Conservation (phyloP, 1,140 invertebrate species). For the Spodoptera frugiperda region DNA sequence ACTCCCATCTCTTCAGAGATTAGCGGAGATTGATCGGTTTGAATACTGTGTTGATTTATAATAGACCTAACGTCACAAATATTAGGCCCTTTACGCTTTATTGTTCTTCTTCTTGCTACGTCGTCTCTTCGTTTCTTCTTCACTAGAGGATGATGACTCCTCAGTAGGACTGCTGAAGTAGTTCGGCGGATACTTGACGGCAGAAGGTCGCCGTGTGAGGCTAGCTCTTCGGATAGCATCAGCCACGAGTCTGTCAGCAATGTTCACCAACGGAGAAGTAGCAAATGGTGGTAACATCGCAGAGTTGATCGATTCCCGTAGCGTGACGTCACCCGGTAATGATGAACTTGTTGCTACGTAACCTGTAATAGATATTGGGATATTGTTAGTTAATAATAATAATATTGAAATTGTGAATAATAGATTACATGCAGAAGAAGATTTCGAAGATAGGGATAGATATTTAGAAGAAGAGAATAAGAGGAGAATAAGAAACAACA, state of each 20-base stretch:
- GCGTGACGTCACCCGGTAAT: conserved; percentile 56
- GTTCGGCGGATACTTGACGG: conserved; percentile 74
- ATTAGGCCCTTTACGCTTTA: conserved; percentile 33
- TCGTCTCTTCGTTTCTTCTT: conserved; percentile 66
- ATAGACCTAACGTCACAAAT: not conserved
- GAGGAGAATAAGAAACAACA: not conserved
- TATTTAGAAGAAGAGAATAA: not conserved
- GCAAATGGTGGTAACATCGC: conserved; percentile 21
- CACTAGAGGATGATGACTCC: conserved; percentile 71
- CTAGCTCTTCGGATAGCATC: conserved; percentile 79
- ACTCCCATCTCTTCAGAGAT: conserved; percentile 15
- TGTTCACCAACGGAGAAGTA: conserved; percentile 63
- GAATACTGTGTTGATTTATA: conserved; percentile 5
- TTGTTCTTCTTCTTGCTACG: conserved; percentile 47
- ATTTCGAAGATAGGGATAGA: not conserved
- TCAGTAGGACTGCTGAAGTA: conserved; percentile 72
- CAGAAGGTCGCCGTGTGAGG: conserved; percentile 69
- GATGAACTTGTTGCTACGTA: conserved; percentile 59
- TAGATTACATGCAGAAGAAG: not conserved
- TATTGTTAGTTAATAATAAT: not conserved
- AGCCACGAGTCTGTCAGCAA: conserved; percentile 72
- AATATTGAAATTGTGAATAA: not conserved
- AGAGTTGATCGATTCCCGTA: conserved; percentile 47
- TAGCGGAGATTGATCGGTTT: conserved; percentile 23
- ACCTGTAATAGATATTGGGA: conserved; percentile 60